These are phyloP conservation scores for Metopia argyrocephala DNA, from an alignment of 2,888 invertebrate genomes.

Conservation along the genomic window DNA sequence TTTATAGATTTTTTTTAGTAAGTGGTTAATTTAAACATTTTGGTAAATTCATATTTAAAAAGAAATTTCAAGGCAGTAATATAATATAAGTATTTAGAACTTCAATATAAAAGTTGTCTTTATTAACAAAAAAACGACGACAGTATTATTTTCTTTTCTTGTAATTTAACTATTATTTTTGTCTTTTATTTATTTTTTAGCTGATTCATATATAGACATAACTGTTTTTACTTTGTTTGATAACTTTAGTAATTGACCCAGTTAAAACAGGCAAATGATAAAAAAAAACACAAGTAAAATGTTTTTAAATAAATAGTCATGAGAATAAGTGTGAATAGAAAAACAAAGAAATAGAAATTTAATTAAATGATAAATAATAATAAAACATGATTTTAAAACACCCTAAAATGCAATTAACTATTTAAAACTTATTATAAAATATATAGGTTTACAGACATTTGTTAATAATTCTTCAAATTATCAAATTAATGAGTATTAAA, in stretches of 20 bases:
- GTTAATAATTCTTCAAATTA: background rate
- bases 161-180: background rate
- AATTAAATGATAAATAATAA: background rate
- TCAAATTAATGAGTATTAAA: background rate
- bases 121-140: no score
- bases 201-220: background rate
- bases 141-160: background rate
- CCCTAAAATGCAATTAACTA: background rate
- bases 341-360: background rate
- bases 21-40: no score
- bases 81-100: no score
- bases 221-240: slow-evolving; percentile 38
- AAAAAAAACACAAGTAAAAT: slow-evolving; percentile 20
- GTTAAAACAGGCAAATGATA: slow-evolving; percentile 47
- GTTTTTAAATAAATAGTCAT: slow-evolving; percentile 29
- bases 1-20: no score
- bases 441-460: no score
- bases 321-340: slow-evolving; percentile 25
- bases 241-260: slow-evolving; percentile 55
- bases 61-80: no score
- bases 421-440: no score
- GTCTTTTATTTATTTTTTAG: background rate
- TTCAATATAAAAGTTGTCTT: no score
- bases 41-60: no score
- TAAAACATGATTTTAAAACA: background rate